Base-by-base conservation (phyloP, 2,797 vertebrate genomes). In the Enteromius mattozi region DNA sequence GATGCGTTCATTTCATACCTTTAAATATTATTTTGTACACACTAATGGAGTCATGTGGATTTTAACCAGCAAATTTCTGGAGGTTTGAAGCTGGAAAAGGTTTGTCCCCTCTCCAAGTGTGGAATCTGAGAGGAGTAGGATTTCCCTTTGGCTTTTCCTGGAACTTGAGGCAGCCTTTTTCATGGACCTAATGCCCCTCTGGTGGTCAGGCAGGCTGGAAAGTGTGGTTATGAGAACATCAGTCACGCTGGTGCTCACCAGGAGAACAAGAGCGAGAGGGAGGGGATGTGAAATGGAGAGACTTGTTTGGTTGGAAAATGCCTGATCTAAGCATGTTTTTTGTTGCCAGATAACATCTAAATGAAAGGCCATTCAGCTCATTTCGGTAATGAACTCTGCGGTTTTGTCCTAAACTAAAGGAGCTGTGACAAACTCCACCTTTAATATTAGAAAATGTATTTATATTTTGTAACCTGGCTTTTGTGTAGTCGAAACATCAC, bases 171-270 rank as follows among this genome's bases (percentile, higher is more conserved):
- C 7, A 78, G 70, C 12, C 81, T 89, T 65, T 85, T 89, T 89
- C 56, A 83, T 8, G 49, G 88, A 83, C 79, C 86, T 86, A 82
- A 82, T 88, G 76, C 85, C 69, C 78, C 80, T 88, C 83, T 88
- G 77, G 85, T 89, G 86, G 86, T 88, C 83, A 86, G 83, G 70
- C 59, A 54, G 80, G 71, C 83, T 89, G 88, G 87, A 89, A 88
- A 88, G 88, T 89, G 78, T 89, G 88, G 85, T 89, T 88, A 87
- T 89, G 85, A 88, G 85, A 88, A 88, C 83, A 85, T 89, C 83
- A 82, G 82, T 86, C 80, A 80, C 21, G 63, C 49, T 86, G 76
- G 61, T 88, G 80, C 77, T 88, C 70, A 89, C 80, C 61, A 81
- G 35, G 27, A 88, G 85, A 86, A 82, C 85, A 45, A 82, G 74